A percentile compares a stretch with the other conserved stretches of the same genome.
These are phyloP conservation scores for Chaitophorus viminalis DNA, from an alignment of 2,888 invertebrate species.

Conservation along the genomic window DNA sequence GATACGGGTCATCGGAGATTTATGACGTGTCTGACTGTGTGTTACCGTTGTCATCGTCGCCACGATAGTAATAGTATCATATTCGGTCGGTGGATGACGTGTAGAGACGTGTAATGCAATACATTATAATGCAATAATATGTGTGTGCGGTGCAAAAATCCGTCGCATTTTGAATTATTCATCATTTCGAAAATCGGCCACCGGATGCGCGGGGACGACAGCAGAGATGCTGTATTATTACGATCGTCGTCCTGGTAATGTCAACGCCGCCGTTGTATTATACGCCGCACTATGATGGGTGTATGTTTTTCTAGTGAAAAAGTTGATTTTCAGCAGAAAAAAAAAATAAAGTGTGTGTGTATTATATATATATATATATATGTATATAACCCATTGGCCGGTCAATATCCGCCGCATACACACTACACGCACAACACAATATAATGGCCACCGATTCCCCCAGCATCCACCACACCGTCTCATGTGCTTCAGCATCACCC, in stretches of 20 bases:
- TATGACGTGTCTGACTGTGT: slow-evolving; percentile 7
- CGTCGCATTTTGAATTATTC: slow-evolving; percentile 29
- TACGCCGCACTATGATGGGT: background rate
- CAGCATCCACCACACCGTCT: background rate
- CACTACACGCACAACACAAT: too few species aligned
- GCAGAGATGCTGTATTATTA: background rate
- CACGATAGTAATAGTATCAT: background rate
- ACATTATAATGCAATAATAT: background rate
- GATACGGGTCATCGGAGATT: slow-evolving; percentile 39
- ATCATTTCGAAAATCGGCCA: slow-evolving; percentile 15
- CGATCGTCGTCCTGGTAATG: background rate
- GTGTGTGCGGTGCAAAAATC: background rate
- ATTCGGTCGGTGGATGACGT: background rate
- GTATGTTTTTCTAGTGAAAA: slow-evolving; percentile 23
- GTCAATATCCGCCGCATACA: slow-evolving; percentile 5
- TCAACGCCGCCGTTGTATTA: background rate
- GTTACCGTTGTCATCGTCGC: background rate
- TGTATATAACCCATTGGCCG: too few species aligned
- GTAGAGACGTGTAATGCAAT: background rate
- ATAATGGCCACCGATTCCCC: slow-evolving; percentile 12
- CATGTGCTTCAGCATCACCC: background rate
- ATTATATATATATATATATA: too few species aligned
- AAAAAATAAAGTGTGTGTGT: too few species aligned
- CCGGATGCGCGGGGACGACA: background rate
- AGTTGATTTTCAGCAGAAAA: slow-evolving; percentile 35